These are phyloP conservation scores for Kradibia gibbosae DNA, from an alignment of 1,140 invertebrate species.

Conservation along the genomic window DNA sequence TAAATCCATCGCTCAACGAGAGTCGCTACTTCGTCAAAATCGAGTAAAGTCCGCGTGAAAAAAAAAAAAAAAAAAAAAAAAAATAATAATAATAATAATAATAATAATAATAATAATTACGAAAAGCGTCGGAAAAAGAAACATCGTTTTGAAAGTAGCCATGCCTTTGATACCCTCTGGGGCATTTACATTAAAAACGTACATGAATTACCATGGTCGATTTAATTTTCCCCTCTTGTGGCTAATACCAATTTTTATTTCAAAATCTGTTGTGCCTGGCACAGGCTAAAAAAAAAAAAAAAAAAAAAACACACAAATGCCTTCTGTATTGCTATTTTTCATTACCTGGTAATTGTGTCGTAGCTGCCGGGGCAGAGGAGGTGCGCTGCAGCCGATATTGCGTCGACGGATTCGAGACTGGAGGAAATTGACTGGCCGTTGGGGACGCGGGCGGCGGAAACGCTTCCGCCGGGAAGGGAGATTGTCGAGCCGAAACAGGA, in stretches of 20 bases:
- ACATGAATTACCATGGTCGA: background rate
- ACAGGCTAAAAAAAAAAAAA: background rate
- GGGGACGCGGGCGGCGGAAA: conserved; percentile 73
- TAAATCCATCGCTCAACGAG: no score
- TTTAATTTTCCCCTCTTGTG: conserved; percentile 3
- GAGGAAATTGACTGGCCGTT: conserved; percentile 71
- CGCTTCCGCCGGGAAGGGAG: conserved; percentile 74
- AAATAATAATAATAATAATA: no score
- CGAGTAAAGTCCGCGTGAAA: no score
- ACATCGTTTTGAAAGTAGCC: no score
- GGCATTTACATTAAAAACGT: background rate
- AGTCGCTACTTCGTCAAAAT: no score
- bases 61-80: no score
- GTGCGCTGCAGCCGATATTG: conserved; percentile 78
- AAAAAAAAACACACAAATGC: background rate
- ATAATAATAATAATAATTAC: no score
- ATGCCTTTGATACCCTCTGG: no score
- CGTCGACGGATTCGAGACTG: conserved; percentile 73
- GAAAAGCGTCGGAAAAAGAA: no score
- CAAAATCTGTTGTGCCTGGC: background rate
- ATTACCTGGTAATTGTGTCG: conserved; percentile 80
- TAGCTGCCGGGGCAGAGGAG: conserved; percentile 78
- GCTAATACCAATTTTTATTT: conserved; percentile 28
- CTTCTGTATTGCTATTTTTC: background rate
- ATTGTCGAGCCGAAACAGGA: conserved; percentile 72